Evolutionary conservation across 2,113 vertebrate species (phyloP), one percentile per base, ranked within the genome.

Genomic region (Taxidea taxus): DNA sequence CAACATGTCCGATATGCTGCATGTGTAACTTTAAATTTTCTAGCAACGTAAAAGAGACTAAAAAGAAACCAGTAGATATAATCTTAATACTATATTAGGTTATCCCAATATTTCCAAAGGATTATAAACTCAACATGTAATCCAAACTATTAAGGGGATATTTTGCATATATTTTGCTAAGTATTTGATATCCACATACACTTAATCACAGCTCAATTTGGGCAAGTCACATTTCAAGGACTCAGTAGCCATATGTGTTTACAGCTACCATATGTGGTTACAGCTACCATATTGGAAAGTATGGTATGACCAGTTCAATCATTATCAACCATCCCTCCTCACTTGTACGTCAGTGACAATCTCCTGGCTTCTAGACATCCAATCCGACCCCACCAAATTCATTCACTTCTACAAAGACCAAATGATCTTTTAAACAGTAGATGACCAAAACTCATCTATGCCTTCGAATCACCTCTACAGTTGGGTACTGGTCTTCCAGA

Each of bases 351-450:
- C 66, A 21, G 51, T 20, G 5, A 25, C 42, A 2, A 1, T 15
- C 60, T 81, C 62, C 10, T 44, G 20, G 47, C 13, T 87, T n/a
- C 29, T 27, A 31, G 60, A 13, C 23, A 39, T 25, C 20, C 23
- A 42, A 1, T 42, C 44, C 1, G 12, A 9, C 5, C 56, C 25
- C n/a, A 64, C 18, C 3, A 64, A 16, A 25, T 77, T 34, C 16
- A 0, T 6, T 31, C 49, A 16, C 39, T 49, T 80, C 75, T 68
- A 60, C 62, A 37, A 80, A 60, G 18, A 80, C 23, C 62, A 8
- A 5, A 1, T 25, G 4, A 12, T 21, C 39, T 18, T 81, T 66
- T 29, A 4, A 34, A 37, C 12, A 42, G 0, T 4, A 49, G 0
- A 7, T 54, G 60, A 42, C 25, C 12, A 31, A 31, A 37, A 68